These are phyloP conservation scores for Cephus rjabovi DNA, from an alignment of 2,888 invertebrate genomes.

Conservation along the genomic window DNA sequence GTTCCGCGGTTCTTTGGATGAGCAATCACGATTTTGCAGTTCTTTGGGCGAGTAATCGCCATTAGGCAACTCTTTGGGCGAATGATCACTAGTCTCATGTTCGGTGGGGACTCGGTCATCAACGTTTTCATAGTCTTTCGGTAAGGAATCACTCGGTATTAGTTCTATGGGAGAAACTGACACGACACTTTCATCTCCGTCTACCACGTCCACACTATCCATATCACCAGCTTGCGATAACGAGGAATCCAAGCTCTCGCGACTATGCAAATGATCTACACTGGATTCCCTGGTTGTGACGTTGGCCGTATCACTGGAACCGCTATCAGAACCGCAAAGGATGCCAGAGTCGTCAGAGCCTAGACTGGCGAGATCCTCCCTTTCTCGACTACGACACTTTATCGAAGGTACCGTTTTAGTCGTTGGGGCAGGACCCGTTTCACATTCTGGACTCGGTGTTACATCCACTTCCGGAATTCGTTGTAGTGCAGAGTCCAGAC, in stretches of 20 bases:
- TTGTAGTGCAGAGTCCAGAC: slow-evolving; percentile 89
- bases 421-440: slow-evolving; percentile 57
- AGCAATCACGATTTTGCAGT: slow-evolving; percentile 36
- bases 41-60: slow-evolving; percentile 30
- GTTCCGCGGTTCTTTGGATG: slow-evolving; percentile 37
- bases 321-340: slow-evolving; percentile 72
- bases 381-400: slow-evolving; percentile 66
- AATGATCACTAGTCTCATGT: slow-evolving; percentile 16
- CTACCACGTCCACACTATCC: slow-evolving; percentile 59
- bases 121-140: slow-evolving; percentile 49
- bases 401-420: slow-evolving; percentile 37
- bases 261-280: slow-evolving; percentile 72
- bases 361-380: slow-evolving; percentile 72
- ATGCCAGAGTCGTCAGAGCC: slow-evolving; percentile 88
- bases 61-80: slow-evolving; percentile 30
- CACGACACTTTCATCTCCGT: slow-evolving; percentile 62
- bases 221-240: slow-evolving; percentile 68
- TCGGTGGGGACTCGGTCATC: slow-evolving; percentile 22
- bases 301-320: slow-evolving; percentile 64
- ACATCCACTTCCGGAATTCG: slow-evolving; percentile 88
- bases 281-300: slow-evolving; percentile 68
- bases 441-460: slow-evolving; percentile 75
- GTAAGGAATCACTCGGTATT: slow-evolving; percentile 58
- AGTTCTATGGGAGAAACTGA: slow-evolving; percentile 49
- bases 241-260: slow-evolving; percentile 81